Base-by-base conservation (phyloP, 2,113 vertebrate species). In the Corapipo altera region DNA sequence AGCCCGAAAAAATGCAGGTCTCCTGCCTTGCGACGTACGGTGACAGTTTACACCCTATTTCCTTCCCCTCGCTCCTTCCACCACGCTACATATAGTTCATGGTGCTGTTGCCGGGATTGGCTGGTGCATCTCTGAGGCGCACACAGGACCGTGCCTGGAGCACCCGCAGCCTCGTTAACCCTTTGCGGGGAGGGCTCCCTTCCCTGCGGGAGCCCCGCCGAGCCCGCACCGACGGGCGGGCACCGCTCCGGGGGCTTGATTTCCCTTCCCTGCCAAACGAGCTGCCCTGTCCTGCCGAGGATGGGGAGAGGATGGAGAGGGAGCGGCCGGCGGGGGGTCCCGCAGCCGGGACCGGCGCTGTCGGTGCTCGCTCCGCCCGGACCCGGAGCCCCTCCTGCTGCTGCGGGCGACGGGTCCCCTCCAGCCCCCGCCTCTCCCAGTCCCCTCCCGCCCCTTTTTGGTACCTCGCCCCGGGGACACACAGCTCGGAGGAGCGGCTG, bases 21-120 rank as follows among this genome's bases (percentile, higher is more conserved):
- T 72, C 73, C 73, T 77, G 71, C 76, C 75, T 93, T 30, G 84
- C 49, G 57, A 4, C 20, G 64, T 1, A 5, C 52, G 10, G 37
- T 44, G 77, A n/a, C 85, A 95, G 59, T 43, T 96, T 77, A 81
- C 43, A 91, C 84, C 81, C 88, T 61, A 15, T 92, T 95, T 78
- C 80, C 87, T 43, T 71, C 62, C 12, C 93, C 75, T 92, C 20
- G 28, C 66, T 94, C 8, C 85, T 92, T 43, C 19, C 91, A 85
- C 64, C 72, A 15, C 2, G 75, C 80, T 43, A 66, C 92, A 61
- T 15, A 20, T 11, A 80, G 85, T 43, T 77, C 64, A 21, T 22
- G 80, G 54, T 37, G 44, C 84, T 43, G 81, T 32, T 70, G 44
- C 64, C 4, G 0, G 54, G 87, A 82, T 93, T 80, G 91, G 79